phyloP scores from a whole-genome alignment of 2,888 invertebrate species.

The Caenorhabditis sp. region DNA sequence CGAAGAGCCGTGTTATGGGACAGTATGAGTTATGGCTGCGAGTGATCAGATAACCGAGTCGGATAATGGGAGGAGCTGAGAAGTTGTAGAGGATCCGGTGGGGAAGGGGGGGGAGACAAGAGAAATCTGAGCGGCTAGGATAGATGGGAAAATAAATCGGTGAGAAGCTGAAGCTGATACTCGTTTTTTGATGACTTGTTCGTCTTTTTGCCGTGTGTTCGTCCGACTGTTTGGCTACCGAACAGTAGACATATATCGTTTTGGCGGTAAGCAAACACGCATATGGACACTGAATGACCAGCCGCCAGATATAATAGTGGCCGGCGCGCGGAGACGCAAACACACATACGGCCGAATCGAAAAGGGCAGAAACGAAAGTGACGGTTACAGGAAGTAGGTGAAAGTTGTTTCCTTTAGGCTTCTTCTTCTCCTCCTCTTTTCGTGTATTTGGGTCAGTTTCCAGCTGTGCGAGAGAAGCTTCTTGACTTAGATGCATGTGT shows the following conservation, averaged over 20 bases:
- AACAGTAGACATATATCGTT: conserved; percentile 57
- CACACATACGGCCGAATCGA: conserved; percentile 28
- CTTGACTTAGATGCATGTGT: background rate
- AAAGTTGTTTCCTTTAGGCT: conserved; percentile 44
- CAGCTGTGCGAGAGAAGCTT: conserved; percentile 17
- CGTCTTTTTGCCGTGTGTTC: conserved; percentile 15
- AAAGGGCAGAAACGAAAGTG: conserved; percentile 59
- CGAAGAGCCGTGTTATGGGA: conserved; percentile 28
- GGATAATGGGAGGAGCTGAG: background rate
- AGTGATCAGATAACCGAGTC: conserved; percentile 23
- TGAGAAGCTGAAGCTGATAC: background rate
- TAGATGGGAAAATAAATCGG: background rate
- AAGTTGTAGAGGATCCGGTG: conserved; percentile 1
- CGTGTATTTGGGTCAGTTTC: conserved; percentile 34
- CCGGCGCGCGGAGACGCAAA: conserved; percentile 31
- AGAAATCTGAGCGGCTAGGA: too few species aligned
- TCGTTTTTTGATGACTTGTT: conserved; percentile 8
- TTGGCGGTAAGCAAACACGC: conserved; percentile 61
- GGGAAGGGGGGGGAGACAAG: background rate
- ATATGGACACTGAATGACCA: conserved; percentile 52
- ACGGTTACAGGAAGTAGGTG: conserved; percentile 61
- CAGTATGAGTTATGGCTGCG: conserved; percentile 28
- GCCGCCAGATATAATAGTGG: conserved; percentile 8
- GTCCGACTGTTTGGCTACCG: conserved; percentile 34
- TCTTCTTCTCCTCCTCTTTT: conserved; percentile 4